These are phyloP conservation scores for Agonopterix alstromeriana DNA, from an alignment of 2,888 invertebrate genomes.

Conservation along the genomic window DNA sequence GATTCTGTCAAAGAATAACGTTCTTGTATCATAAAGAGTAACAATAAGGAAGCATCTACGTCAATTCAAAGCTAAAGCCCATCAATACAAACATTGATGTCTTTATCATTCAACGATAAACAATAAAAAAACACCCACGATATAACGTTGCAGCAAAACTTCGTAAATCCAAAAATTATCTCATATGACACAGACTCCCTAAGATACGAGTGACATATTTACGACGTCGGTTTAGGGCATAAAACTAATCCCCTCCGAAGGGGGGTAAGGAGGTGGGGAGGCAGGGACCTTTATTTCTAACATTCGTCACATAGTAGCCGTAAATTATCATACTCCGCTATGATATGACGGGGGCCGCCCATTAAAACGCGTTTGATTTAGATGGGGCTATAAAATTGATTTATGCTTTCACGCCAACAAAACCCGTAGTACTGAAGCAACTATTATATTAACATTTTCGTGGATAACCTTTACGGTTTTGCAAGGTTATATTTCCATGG, in stretches of 20 bases:
- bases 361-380: conserved; percentile 79
- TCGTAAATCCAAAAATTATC: conserved; percentile 73
- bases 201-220: conserved; percentile 73
- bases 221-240: conserved; percentile 69
- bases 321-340: conserved; percentile 77
- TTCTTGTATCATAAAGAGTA: too few species aligned
- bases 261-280: conserved; percentile 27
- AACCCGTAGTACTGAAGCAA: conserved; percentile 75
- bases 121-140: conserved; percentile 9
- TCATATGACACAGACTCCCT: conserved; percentile 48
- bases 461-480: conserved; percentile 65
- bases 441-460: conserved; percentile 78
- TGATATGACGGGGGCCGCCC: conserved; percentile 78
- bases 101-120: conserved; percentile 3
- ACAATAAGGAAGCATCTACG: too few species aligned
- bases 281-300: conserved; percentile 73
- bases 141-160: conserved; percentile 16
- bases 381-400: conserved; percentile 78
- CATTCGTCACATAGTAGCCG: conserved; percentile 78
- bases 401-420: conserved; percentile 77
- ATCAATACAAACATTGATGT: background rate
- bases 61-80: background rate
- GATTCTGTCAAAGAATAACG: too few species aligned
- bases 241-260: conserved; percentile 63
- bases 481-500: conserved; percentile 47